Conservation (phyloP, 1,140 invertebrate species). For the Bombus fervidus region DNA sequence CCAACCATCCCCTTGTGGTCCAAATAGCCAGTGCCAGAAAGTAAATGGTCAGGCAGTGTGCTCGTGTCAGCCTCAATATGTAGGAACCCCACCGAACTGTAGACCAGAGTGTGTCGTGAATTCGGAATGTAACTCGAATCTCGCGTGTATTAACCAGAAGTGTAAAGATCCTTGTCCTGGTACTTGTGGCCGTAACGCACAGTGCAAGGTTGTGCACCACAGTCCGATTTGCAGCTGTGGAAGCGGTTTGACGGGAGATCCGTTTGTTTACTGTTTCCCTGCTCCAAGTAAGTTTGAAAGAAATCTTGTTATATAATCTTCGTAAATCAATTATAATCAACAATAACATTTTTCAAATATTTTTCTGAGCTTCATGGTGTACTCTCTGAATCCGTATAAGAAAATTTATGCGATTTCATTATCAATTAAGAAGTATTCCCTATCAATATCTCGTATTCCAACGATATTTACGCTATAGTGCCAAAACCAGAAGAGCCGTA, state of each 20-base stretch:
- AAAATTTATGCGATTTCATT: neutral
- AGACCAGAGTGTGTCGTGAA: constrained; percentile 90
- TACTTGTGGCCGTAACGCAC: constrained; percentile 88
- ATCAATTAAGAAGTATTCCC: neutral
- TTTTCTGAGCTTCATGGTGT: neutral
- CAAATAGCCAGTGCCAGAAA: constrained; percentile 88
- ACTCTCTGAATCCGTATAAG: neutral
- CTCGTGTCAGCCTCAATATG: constrained; percentile 87
- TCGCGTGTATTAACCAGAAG: constrained; percentile 90
- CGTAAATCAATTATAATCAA: neutral
- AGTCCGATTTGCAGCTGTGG: constrained; percentile 86
- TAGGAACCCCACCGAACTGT: constrained; percentile 89
- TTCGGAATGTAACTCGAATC: constrained; percentile 87
- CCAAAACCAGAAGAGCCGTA: constrained; percentile 61
- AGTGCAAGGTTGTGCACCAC: constrained; percentile 86
- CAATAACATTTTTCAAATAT: neutral
- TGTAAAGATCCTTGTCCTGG: constrained; percentile 91
- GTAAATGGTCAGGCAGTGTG: constrained; percentile 86
- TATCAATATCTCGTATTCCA: neutral
- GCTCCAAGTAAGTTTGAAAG: constrained; percentile 74
- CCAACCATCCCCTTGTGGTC: constrained; percentile 89
- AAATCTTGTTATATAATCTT: neutral
- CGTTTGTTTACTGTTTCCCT: constrained; percentile 85
- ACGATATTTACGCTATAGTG: constrained; percentile 8
- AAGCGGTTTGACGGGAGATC: constrained; percentile 85